Base-by-base conservation (phyloP, 2,113 vertebrate genomes). In the Alligator mississippiensis region DNA sequence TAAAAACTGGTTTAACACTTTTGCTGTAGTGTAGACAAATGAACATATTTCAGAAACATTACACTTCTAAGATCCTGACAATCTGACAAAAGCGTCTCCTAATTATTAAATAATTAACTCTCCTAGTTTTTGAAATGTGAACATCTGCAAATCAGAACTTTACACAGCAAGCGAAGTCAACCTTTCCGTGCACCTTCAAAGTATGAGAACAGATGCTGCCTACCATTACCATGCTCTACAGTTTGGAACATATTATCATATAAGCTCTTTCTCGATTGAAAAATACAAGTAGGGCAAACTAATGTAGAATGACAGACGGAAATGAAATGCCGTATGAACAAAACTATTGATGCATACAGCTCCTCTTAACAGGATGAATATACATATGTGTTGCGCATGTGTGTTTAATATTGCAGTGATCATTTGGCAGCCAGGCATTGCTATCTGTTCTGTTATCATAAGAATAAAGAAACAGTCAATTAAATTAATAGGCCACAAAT, bases 401-500 rank as follows among this genome's bases (percentile, higher is more conserved):
- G 27, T 57, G 75, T 80, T 92, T 94, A 84, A 62, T 75, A 80
- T 85, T 84, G 72, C 34, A 92, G 38, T 80, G 80, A 77, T 94
- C 77, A 83, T 86, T 77, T 82, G 82, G 70, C 47, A 92, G 64
- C 34, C 75, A 30, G 12, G 80, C 88, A 92, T 94, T 96, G 91
- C 21, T 90, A 93, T 95, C 87, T 82, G 90, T 94, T 88, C 79
- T 83, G 94, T 62, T 90, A 94, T 86, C 90, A 84, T 90, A 92
- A 86, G 75, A 84, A 82, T 94, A 93, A 96, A 16, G 57, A 96
- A 96, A 94, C 34, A 96, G 90, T 95, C 90, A 85, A 96, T 97
- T 96, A 94, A 94, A 92, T 92, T 95, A 96, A 96, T 96, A 95
- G 87, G 92, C 89, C 92, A 85, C 83, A 94, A 92, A 95, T 88